phyloP scores from a whole-genome alignment of 2,113 vertebrate species.

The Hystrix cristata region DNA sequence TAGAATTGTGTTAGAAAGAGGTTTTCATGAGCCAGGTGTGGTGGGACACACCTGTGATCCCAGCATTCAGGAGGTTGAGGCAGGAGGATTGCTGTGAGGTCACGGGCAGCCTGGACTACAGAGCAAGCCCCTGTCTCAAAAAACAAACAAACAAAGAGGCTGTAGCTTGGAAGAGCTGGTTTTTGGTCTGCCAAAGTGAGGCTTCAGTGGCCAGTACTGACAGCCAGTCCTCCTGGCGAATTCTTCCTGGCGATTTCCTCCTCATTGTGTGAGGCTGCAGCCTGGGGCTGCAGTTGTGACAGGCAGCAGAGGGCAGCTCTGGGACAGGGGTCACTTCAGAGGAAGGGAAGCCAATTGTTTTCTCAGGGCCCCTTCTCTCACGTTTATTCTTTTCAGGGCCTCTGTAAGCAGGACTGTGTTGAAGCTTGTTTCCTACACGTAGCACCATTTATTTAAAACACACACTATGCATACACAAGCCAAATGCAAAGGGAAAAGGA shows the following conservation, averaged over 20 bases:
- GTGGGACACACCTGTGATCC: background rate
- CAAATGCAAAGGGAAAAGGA: constrained; percentile 42
- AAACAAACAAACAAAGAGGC: background rate
- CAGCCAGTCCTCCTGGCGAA: constrained; percentile 51
- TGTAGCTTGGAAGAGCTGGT: background rate
- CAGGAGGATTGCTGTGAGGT: background rate
- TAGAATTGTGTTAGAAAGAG: background rate
- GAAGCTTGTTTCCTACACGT: constrained; percentile 84
- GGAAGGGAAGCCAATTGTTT: constrained; percentile 85
- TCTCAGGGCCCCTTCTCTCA: constrained; percentile 77
- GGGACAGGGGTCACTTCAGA: constrained; percentile 30
- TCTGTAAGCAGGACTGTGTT: constrained; percentile 27
- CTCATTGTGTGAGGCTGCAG: background rate
- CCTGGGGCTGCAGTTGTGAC: background rate
- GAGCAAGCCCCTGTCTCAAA: background rate
- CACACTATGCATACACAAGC: constrained; percentile 70
- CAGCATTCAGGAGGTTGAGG: background rate
- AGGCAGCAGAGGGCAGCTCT: constrained; percentile 10
- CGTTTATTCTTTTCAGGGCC: constrained; percentile 78
- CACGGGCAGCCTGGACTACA: background rate
- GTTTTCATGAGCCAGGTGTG: background rate
- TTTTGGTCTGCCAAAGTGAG: background rate
- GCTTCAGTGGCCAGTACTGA: constrained; percentile 19
- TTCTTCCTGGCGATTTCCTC: constrained; percentile 77
- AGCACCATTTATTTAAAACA: constrained; percentile 85